These are phyloP conservation scores for Plagodis pulveraria DNA, from an alignment of 2,888 invertebrate genomes.

Conservation along the genomic window DNA sequence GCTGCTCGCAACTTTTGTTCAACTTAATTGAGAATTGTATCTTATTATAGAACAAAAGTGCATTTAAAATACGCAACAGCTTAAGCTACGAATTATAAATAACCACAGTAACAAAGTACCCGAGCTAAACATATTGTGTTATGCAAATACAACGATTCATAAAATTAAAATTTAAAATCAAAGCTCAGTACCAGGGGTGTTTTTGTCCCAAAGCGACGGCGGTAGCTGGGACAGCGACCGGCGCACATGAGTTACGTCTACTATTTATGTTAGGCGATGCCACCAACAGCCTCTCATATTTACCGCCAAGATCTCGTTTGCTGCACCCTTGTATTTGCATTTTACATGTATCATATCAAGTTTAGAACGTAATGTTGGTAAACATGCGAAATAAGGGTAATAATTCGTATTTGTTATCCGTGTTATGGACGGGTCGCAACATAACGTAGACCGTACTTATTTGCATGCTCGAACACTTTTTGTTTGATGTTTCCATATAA, in stretches of 20 bases:
- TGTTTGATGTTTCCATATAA: background rate
- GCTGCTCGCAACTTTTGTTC: no score
- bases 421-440: conserved; percentile 3
- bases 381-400: conserved; percentile 63
- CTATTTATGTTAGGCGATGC: conserved; percentile 40
- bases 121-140: conserved; percentile 62
- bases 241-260: conserved; percentile 35
- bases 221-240: conserved; percentile 11
- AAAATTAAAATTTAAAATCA: conserved; percentile 25
- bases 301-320: conserved; percentile 53
- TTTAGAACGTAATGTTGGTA: conserved; percentile 42
- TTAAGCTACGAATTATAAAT: no score
- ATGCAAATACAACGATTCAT: conserved; percentile 58
- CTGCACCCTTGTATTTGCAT: conserved; percentile 63
- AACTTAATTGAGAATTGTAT: no score
- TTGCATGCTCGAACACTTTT: conserved; percentile 42
- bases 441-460: background rate
- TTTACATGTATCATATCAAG: conserved; percentile 59
- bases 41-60: no score
- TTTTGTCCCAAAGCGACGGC: conserved; percentile 27
- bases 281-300: conserved; percentile 40
- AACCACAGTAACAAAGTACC: no score
- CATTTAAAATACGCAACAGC: no score
- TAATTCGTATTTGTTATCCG: conserved; percentile 50
- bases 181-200: conserved; percentile 30